Evolutionary conservation across 2,113 vertebrate species (phyloP), one percentile per base, ranked within the genome.

Genomic region (Eolophus roseicapilla): DNA sequence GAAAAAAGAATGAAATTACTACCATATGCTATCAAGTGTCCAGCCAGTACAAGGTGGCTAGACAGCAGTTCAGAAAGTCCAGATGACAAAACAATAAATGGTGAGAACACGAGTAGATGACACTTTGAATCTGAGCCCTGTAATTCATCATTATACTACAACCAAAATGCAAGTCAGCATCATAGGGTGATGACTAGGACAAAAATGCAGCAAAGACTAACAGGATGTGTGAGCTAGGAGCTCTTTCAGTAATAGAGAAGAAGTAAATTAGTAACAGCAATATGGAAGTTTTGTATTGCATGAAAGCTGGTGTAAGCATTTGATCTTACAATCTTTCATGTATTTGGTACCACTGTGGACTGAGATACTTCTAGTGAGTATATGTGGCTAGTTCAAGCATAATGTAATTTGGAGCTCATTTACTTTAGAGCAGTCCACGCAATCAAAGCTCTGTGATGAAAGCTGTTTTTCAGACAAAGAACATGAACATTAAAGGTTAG

Each of bases 391-490:
- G 43, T 62, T 92, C 43, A 94, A 88, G 39, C 18, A 57, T 46
- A 92, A 95, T 63, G 35, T 81, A 92, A 92, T 88, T 90, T 84
- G 73, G 49, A 90, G 52, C 64, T 86, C 68, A 64, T 91, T 92
- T 95, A 52, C 65, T 79, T 71, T n/a, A 71, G 47, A 86, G 85
- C 43, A 94, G 79, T 37, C 50, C 52, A 37, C 29, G 68, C n/a
- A 88, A 88, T 90, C 88, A 96, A 81, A 93, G 55, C 27, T 81
- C 80, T 90, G 71, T 46, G 88, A 92, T 92, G 76, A 93, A 95
- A 93, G 86, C 55, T 82, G 52, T 33, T 93, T 89, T 83, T 78
- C 52, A 92, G 63, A 78, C 77, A 81, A 82, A 96, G 92, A 37
- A 1, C 12, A 86, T 52, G 47, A 76, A 52, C 73, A 69, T 92